phyloP scores from a whole-genome alignment of 2,888 invertebrate genomes.

The Shargacucullia verbasci region DNA sequence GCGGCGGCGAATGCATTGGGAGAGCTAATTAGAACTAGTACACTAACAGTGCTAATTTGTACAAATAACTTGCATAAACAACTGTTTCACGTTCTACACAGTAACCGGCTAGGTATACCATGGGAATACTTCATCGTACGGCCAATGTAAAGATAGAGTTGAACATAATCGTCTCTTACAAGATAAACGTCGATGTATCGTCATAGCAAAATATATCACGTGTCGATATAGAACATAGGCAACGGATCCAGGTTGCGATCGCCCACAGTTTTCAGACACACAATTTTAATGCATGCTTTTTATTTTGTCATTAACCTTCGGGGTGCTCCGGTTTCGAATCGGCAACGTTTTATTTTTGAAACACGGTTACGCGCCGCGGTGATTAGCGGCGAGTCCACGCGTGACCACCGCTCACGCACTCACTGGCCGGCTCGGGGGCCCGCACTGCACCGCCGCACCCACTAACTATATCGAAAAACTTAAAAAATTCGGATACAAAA shows the following conservation, averaged over 20 bases:
- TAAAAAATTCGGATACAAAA: conserved; percentile 53
- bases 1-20: conserved; percentile 35
- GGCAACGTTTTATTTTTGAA: conserved; percentile 87
- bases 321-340: conserved; percentile 86
- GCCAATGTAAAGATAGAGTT: conserved; percentile 23
- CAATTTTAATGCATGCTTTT: conserved; percentile 83
- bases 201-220: conserved; percentile 60
- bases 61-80: conserved; percentile 47
- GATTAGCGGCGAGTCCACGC: conserved; percentile 60
- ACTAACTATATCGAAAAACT: conserved; percentile 53
- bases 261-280: conserved; percentile 70
- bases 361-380: conserved; percentile 81
- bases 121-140: conserved; percentile 21
- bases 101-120: conserved; percentile 10
- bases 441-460: conserved; percentile 58
- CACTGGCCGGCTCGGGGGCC: conserved; percentile 65
- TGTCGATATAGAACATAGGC: conserved; percentile 64
- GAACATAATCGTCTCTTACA: conserved; percentile 26
- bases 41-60: conserved; percentile 51
- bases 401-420: conserved; percentile 64
- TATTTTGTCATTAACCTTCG: conserved; percentile 88
- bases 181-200: conserved; percentile 18
- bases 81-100: conserved; percentile 11
- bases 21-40: conserved; percentile 51
- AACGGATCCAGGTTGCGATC: conserved; percentile 69